Base-by-base conservation (phyloP, 2,888 invertebrate species). In the Pasiphila rectangulata region DNA sequence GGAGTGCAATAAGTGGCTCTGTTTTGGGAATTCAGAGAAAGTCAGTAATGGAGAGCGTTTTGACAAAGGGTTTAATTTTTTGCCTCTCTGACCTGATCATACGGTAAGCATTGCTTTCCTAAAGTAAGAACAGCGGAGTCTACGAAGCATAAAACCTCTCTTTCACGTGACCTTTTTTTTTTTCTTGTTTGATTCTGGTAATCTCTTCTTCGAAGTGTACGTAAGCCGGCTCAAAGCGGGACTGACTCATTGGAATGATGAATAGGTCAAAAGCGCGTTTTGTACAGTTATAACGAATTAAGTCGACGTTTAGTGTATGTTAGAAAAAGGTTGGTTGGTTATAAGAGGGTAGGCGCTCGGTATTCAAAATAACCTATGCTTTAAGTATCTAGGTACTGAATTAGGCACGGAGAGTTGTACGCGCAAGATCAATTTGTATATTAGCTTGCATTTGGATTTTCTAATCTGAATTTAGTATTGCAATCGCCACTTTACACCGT, bases 231-330 rank as follows among this genome's bases (percentile, higher is more conserved):
- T 83, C 62, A 72, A 83, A 83, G 83, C 78, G 62, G 70, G 72
- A 58, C 59, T 51, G 59, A 63, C 58, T 63, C 56, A 58, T 64
- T 64, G 65, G 62, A 46, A 67, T 69, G 68, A 64, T 58, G 63
- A 59, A 72, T 84, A 85, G 82, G 76, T 75, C 77, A 86, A 86
- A 84, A 81, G 78, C 81, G 78, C 80, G 80, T 85, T 86, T 86
- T 87, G 87, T 87, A 88, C 87, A 87, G 86, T 83, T 77, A n/a
- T n/a, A 75, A 76, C 68, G 74, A 77, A 69, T 74, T 79, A 80
- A 78, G 76, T 78, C 69, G 72, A 72, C 59, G 65, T 72, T n/a
- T 79, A 80, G 70, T 65, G 69, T 83, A 83, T 75, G 73, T 64
- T 82, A 82, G 79, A 70, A 72, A 79, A 75, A 69, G 65, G 63